Conservation (phyloP, 2,797 vertebrate genomes). For the Cyclopterus lumpus region DNA sequence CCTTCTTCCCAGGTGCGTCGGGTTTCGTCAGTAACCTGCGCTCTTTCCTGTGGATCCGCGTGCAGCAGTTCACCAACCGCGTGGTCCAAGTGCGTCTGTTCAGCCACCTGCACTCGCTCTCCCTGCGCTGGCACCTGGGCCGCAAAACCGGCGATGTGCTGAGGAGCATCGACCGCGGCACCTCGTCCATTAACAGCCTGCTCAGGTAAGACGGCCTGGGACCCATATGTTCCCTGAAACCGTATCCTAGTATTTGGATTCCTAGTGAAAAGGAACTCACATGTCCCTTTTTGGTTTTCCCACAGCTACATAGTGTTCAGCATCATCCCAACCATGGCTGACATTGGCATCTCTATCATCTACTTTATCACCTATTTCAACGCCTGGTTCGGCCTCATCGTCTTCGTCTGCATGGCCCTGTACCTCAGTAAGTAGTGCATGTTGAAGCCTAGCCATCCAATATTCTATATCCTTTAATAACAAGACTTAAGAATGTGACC, state of each 20-base stretch:
- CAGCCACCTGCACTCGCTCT: slow-evolving; percentile 90
- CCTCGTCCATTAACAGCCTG: slow-evolving; percentile 92
- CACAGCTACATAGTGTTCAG: slow-evolving; percentile 97
- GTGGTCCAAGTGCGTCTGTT: slow-evolving; percentile 92
- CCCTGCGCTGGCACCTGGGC: slow-evolving; percentile 94
- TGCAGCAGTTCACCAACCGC: slow-evolving; percentile 95
- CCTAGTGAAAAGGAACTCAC: not conserved
- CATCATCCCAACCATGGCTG: slow-evolving; percentile 92
- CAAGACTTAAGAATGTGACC: not conserved
- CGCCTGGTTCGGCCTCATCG: slow-evolving; percentile 96
- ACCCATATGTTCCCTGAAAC: not conserved
- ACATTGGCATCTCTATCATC: slow-evolving; percentile 93
- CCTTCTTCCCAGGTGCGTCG: slow-evolving; percentile 79
- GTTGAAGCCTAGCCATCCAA: not conserved
- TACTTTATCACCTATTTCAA: slow-evolving; percentile 94
- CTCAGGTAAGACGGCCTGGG: slow-evolving; percentile 84
- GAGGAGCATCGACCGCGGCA: slow-evolving; percentile 93
- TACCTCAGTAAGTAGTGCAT: slow-evolving; percentile 90
- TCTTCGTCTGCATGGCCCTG: slow-evolving; percentile 95
- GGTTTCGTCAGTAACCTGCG: slow-evolving; percentile 95
- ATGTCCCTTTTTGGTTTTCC: not conserved
- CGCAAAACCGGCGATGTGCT: slow-evolving; percentile 94
- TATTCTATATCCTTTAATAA: not conserved
- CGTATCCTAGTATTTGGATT: rapidly evolving
- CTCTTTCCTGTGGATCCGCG: slow-evolving; percentile 94